Evolutionary conservation across 2,797 vertebrate species (phyloP), one percentile per base, ranked within the genome.

Genomic region (Enteromius radiatus): DNA sequence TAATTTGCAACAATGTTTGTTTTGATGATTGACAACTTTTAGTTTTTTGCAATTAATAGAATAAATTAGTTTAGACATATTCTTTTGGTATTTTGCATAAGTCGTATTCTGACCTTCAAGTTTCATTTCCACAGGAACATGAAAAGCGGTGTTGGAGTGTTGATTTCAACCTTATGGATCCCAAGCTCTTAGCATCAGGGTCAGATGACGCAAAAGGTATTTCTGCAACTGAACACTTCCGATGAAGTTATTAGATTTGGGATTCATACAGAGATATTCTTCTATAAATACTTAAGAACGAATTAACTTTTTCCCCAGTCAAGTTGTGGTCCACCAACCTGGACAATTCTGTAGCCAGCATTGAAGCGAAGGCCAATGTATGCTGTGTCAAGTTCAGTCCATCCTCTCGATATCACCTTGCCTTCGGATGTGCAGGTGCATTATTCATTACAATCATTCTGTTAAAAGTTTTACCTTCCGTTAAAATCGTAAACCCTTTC

Each of bases 331-430:
- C 98, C 67, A 99, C 98, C 86, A 99, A 99, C 91, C 92, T 99
- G 82, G 97, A 99, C 94, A 99, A 99, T 91, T 99, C 98, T 0
- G 98, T 99, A 82, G 98, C 97, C 68, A 97, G 98, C 92, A 99
- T 99, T 49, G 98, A 99, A 91, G 98, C 98, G 69, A 99, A 99
- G 91, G 98, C 98, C 69, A 99, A 99, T 0, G 98, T 99, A 79
- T 99, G 98, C 91, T 99, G 98, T 92, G 98, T 99, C 73, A 99
- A 99, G 91, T 99, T 99, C 93, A 99, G 98, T 86, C 98, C 98
- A 0, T 96, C 97, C 31, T 99, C 98, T 80, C 94, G 98, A 84
- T 99, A 99, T 89, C 98, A 99, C 85, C 96, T 99, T 86, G 98
- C 98, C 87, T 99, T 99, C 63, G 98, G 98, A 87, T 99, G 98